These are phyloP conservation scores for Syngnathus floridae DNA, from an alignment of 2,113 vertebrate genomes.

Conservation along the genomic window DNA sequence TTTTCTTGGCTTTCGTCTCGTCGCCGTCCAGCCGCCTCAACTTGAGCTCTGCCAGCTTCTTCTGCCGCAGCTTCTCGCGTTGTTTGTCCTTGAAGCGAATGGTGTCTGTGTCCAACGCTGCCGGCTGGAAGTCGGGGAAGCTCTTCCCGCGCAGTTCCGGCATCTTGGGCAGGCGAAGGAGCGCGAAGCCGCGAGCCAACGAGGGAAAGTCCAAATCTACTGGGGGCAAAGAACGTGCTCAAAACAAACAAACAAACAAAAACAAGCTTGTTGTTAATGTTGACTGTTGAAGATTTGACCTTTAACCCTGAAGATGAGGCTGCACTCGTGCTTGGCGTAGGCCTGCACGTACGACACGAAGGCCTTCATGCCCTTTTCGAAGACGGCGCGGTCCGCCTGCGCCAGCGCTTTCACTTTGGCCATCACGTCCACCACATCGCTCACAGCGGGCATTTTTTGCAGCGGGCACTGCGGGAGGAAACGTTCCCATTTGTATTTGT, in stretches of 20 bases:
- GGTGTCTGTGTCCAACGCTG: conserved; percentile 75
- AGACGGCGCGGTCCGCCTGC: conserved; percentile 81
- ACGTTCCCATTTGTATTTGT: no score
- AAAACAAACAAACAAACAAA: neutral
- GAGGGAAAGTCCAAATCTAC: conserved; percentile 87
- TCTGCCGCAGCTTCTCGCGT: conserved; percentile 84
- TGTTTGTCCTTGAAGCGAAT: conserved; percentile 93
- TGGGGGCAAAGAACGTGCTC: neutral
- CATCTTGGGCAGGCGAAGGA: conserved; percentile 91
- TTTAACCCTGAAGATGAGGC: conserved; percentile 90
- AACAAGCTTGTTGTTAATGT: no score
- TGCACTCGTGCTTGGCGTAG: conserved; percentile 93
- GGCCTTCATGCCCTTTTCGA: conserved; percentile 85
- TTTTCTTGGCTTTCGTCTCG: conserved; percentile 45
- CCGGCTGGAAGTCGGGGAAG: conserved; percentile 75
- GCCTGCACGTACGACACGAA: conserved; percentile 89
- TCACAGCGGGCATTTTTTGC: conserved; percentile 71
- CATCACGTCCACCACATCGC: conserved; percentile 74
- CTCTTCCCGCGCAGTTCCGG: conserved; percentile 83
- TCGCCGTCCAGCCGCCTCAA: conserved; percentile 23
- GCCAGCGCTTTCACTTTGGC: conserved; percentile 80
- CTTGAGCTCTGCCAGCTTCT: conserved; percentile 71
- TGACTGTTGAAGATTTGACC: conserved; percentile 61
- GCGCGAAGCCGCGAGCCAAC: conserved; percentile 83
- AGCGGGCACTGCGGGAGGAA: conserved; percentile 79